Evolutionary conservation across 1,140 invertebrate species (phyloP), one percentile per base, ranked within the genome.

Genomic region (Zaprionus ghesquierei): DNA sequence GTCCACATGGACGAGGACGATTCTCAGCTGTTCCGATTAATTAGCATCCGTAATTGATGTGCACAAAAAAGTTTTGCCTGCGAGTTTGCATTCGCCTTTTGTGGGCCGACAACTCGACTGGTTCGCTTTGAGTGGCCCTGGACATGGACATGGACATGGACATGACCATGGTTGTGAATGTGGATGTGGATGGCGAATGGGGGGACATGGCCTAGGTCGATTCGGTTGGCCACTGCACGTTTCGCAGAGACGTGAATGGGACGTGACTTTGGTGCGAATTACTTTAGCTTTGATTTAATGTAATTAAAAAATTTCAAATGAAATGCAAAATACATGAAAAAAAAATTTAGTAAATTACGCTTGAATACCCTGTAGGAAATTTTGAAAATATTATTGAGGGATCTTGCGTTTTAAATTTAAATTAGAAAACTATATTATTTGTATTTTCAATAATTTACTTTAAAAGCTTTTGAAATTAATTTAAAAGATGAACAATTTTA

Each of bases 41-140:
- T 90, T 90, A 90, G 89, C 84, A 90, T 81, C 54, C 78, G 89
- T 90, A 90, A 90, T 90, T 90, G 89, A 90, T 90, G 89, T 85
- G 74, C 69, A 80, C 63, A 82, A 90, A 82, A 90, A 90, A 90
- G 70, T 74, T 87, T 79, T 75, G 73, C 68, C 89, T 76, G 79
- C 84, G 63, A 85, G 71, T 75, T 86, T 80, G 56, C 51, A 77
- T 74, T 75, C 61, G 54, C 54, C 58, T 54, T n/a, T 82, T 69
- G 73, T 75, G 71, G 64, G 31, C 49, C 70, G 58, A 66, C 53
- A 55, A 51, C 53, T 51, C 50, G 35, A n/a, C 20, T 18, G 31
- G 63, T 62, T 72, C 61, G 55, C 82, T 82, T 76, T 61, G 71
- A 76, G 59, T 82, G 75, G 74, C 79, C 71, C 33, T 68, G 70